Base-by-base conservation (phyloP, 2,113 vertebrate species). In the Chunga burmeisteri region DNA sequence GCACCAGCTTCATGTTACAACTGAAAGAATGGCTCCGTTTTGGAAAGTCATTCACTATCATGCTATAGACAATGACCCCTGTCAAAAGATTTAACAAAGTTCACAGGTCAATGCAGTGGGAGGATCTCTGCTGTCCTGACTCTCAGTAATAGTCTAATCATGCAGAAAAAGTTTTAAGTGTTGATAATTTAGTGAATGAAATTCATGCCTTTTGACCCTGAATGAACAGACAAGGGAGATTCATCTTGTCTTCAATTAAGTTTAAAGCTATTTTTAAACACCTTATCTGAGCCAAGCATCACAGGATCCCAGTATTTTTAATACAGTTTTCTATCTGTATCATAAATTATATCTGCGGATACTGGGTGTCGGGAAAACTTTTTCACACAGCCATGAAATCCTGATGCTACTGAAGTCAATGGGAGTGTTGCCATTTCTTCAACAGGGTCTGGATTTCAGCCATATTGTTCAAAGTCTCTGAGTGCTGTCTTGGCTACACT, bases 1-100 rank as follows among this genome's bases (percentile, higher is more conserved):
- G 6, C 67, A 92, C 89, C 74, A 86, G 98, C 95, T 96, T 97
- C 97, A 86, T 91, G 92, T 98, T 98, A 98, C 93, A 88, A 34
- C 70, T n/a, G 50, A 95, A 92, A 98, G 97, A 98, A 96, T 96
- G 84, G 92, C 68, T 95, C 93, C 61, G 15, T 98, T 97, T 92
- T 96, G 97, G 97, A 94, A 93, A 97, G 97, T 96, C 96, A 92
- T 97, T 97, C 52, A 73, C 94, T 97, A 95, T 83, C 36, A 90
- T 93, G 92, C 96, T 96, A 85, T 84, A 96, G 98, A 98, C 95
- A 98, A 98, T 98, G 98, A 98, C 98, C 97, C 98, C 98, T 98
- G 98, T 99, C 98, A 98, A 97, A 98, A 98, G 98, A 98, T 98
- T 98, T 97, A 95, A 94, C 94, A 96, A 95, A 98, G 98, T 98